Percentiles rank a stretch among this genome's conserved stretches.
These are phyloP conservation scores for Amphipoea oculea DNA, from an alignment of 2,888 invertebrate species.

Conservation along the genomic window DNA sequence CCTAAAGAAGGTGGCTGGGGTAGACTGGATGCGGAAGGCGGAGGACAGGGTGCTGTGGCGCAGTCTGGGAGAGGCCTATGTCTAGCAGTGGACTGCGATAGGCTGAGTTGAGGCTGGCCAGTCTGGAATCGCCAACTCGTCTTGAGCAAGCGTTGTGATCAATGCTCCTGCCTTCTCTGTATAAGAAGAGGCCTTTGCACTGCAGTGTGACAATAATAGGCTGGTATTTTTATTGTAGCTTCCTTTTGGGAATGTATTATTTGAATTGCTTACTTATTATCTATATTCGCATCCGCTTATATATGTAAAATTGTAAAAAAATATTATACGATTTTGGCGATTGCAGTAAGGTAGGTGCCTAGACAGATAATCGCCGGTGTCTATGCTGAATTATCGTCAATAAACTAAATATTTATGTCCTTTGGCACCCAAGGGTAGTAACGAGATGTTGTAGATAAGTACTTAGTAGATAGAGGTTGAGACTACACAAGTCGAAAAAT, in stretches of 20 bases:
- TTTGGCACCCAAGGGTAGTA: neutral
- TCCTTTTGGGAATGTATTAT: constrained; percentile 2
- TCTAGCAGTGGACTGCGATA: no score
- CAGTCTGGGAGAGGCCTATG: no score
- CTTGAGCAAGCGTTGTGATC: neutral
- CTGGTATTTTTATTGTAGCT: neutral
- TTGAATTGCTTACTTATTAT: neutral
- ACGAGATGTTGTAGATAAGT: neutral
- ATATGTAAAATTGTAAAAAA: neutral
- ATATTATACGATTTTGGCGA: neutral
- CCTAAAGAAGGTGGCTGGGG: no score
- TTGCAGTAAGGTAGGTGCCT: neutral
- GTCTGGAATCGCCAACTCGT: neutral
- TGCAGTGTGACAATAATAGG: neutral
- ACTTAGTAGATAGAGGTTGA: neutral
- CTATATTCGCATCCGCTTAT: neutral
- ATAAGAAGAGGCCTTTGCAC: neutral
- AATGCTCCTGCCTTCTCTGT: neutral
- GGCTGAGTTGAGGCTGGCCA: no score
- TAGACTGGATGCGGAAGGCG: no score
- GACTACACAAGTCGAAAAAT: neutral
- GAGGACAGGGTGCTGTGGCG: no score
- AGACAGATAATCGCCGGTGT: neutral
- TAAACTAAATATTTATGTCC: neutral
- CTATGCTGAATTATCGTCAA: neutral